A percentile compares a stretch with the other conserved stretches of the same genome.
Conservation (phyloP, 2,797 vertebrate genomes). For the Pipistrellus kuhlii region DNA sequence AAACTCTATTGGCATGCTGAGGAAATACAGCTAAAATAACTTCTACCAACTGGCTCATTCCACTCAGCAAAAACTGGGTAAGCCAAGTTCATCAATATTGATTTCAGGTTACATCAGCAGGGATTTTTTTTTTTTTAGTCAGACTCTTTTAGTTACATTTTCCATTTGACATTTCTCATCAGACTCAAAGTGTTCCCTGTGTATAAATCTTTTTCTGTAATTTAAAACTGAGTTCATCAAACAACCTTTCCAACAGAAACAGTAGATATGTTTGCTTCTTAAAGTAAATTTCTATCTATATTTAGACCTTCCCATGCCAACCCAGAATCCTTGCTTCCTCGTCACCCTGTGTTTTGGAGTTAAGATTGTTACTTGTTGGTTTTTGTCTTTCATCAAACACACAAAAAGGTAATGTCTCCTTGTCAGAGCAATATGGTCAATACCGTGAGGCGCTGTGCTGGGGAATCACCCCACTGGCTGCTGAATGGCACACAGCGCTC, state of each 20-base stretch:
- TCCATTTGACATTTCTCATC: constrained; percentile 74
- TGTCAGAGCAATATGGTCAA: neutral
- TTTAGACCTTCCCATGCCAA: neutral
- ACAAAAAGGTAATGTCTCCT: neutral
- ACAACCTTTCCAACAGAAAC: constrained; percentile 38
- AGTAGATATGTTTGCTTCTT: neutral
- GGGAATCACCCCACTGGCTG: neutral
- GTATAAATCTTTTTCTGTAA: constrained; percentile 5
- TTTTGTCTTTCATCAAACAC: constrained; percentile 46
- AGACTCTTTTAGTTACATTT: constrained; percentile 65
- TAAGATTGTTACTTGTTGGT: constrained; percentile 52
- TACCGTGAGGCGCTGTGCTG: neutral
- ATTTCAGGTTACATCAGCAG: constrained; percentile 68
- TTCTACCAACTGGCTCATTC: constrained; percentile 60
- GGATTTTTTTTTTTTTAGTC: constrained; percentile 57
- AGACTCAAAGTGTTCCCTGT: constrained; percentile 51
- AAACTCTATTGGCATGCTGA: constrained; percentile 10
- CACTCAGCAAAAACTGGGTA: constrained; percentile 58
- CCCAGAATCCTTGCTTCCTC: neutral
- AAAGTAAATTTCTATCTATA: neutral
- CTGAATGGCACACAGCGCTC: neutral
- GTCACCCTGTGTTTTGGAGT: neutral
- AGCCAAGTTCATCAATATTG: constrained; percentile 75
- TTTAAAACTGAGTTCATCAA: constrained; percentile 73
- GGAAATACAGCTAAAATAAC: constrained; percentile 65